These are phyloP conservation scores for Mya arenaria DNA, from an alignment of 1,140 invertebrate genomes.

Conservation along the genomic window DNA sequence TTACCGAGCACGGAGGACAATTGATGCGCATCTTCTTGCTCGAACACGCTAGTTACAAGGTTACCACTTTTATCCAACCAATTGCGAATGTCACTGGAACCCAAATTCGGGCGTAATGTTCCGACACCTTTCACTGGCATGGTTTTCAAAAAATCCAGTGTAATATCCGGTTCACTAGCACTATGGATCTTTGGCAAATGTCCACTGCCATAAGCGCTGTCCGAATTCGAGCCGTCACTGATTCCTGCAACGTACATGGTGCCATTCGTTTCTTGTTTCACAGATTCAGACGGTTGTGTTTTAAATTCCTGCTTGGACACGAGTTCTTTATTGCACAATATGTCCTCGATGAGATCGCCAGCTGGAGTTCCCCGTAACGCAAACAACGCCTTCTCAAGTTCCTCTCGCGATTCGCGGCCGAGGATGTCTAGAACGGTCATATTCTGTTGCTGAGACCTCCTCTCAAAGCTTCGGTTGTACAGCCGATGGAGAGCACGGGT, in stretches of 20 bases:
- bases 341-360: slow-evolving; percentile 47
- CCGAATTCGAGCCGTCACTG: not conserved
- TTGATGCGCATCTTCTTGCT: slow-evolving; percentile 5
- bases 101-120: too few species aligned
- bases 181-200: too few species aligned
- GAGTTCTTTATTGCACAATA: not conserved
- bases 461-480: slow-evolving; percentile 25
- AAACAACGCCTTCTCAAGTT: slow-evolving; percentile 42
- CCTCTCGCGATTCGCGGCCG: slow-evolving; percentile 29
- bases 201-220: too few species aligned
- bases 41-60: not conserved
- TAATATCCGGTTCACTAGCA: not conserved
- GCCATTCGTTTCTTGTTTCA: not conserved
- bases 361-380: slow-evolving; percentile 29
- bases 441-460: slow-evolving; percentile 20
- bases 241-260: not conserved
- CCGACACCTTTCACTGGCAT: not conserved
- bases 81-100: too few species aligned
- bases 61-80: not conserved
- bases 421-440: slow-evolving; percentile 30
- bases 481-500: slow-evolving; percentile 34
- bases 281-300: not conserved
- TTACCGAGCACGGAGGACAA: slow-evolving; percentile 37
- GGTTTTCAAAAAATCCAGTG: not conserved
- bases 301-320: not conserved